phyloP scores from a whole-genome alignment of 2,888 invertebrate genomes.

The Graphium colonna region DNA sequence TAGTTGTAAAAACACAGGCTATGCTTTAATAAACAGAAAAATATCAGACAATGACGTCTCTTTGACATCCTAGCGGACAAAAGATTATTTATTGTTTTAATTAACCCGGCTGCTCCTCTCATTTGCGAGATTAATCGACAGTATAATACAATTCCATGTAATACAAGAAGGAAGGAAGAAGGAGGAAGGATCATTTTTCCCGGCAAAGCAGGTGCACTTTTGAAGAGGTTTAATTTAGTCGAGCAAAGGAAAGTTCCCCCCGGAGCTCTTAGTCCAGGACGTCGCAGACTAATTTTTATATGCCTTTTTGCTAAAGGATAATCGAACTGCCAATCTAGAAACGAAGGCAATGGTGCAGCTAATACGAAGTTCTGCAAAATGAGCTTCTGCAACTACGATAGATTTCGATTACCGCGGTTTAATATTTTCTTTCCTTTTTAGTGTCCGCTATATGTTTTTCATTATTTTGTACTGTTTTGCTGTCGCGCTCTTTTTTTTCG shows the following conservation, averaged over 20 bases:
- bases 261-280: constrained; percentile 71
- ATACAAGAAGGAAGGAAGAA: constrained; percentile 20
- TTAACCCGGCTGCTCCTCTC: neutral
- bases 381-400: constrained; percentile 31
- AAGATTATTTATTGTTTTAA: neutral
- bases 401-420: too few species aligned
- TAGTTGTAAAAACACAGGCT: too few species aligned
- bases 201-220: constrained; percentile 46
- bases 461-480: too few species aligned
- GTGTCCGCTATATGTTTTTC: too few species aligned
- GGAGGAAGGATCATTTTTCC: constrained; percentile 59
- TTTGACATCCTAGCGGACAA: neutral
- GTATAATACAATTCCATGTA: constrained; percentile 12
- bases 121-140: neutral
- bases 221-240: constrained; percentile 64
- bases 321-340: constrained; percentile 76
- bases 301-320: constrained; percentile 67
- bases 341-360: constrained; percentile 44
- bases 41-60: neutral
- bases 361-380: constrained; percentile 55
- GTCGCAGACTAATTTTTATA: constrained; percentile 72
- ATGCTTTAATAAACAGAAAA: too few species aligned
- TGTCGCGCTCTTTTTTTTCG: too few species aligned
- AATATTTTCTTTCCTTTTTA: too few species aligned
- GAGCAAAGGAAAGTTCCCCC: constrained; percentile 46